Base-by-base conservation (phyloP, 2,113 vertebrate genomes). In the Hypocryptadius cinnamomeus region DNA sequence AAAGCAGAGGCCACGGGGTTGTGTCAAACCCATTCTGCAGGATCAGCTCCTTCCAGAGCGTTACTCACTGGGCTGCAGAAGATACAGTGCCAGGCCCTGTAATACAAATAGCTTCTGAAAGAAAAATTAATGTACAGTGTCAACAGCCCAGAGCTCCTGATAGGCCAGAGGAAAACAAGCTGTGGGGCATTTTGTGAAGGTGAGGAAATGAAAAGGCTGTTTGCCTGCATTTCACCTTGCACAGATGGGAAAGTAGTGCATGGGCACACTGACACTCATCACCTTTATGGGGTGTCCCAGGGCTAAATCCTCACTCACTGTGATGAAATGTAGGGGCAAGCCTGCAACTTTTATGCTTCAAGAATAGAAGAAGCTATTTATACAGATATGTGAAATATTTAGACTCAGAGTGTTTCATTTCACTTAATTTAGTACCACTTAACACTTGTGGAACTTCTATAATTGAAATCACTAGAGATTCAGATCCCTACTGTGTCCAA, bases 341-440 rank as follows among this genome's bases (percentile, higher is more conserved):
- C 66, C 79, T 65, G 78, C 80, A 85, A 42, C 83, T 86, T 63
- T 4, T 30, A 21, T 28, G n/a, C 59, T 82, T 91, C 86, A 86
- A 66, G 79, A 91, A 92, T 11, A 89, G 74, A 95, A 94, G 40
- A n/a, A 93, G 81, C 47, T 89, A 65, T 94, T 96, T 96, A 60
- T 71, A 93, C 27, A 61, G 91, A 91, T 65, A 89, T 35, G 94
- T 70, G 92, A 94, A 93, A 80, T 82, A 95, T 85, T 96, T 88
- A 95, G 94, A 68, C 65, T 83, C 64, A n/a, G 84, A 93, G 69
- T 85, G 71, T 96, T 96, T 96, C 78, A 95, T 95, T 95, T 96
- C 74, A 57, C 69, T 96, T 97, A 93, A 92, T 96, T 96, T 97
- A 91, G 89, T 93, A 92, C 72, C 93, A 91, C 88, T 95, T 95